Conservation (phyloP, 2,113 vertebrate genomes). For the Cinclus mexicanus region DNA sequence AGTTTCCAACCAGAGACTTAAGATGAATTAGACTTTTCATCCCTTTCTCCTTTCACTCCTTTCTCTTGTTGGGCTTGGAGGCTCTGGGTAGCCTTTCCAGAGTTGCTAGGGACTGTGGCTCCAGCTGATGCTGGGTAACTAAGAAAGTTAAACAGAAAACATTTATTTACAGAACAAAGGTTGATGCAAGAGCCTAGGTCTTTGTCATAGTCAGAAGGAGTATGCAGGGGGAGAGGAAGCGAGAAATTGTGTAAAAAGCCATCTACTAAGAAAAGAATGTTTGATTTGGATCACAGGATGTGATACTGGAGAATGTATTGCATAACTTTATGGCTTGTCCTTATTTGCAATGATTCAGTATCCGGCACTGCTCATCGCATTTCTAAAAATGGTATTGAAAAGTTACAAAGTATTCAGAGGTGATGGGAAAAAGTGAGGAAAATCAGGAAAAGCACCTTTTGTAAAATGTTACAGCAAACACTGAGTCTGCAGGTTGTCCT, state of each 20-base stretch:
- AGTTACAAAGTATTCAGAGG: constrained; percentile 33
- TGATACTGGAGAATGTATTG: constrained; percentile 64
- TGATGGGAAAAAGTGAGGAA: constrained; percentile 34
- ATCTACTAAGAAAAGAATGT: constrained; percentile 70
- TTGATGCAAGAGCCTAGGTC: constrained; percentile 39
- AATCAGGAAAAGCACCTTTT: constrained; percentile 37
- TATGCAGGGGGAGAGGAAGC: constrained; percentile 11
- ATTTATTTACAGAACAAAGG: constrained; percentile 35
- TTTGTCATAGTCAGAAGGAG: constrained; percentile 45
- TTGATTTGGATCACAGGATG: constrained; percentile 71
- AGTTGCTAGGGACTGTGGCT: not conserved
- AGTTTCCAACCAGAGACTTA: not conserved
- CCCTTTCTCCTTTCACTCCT: not conserved
- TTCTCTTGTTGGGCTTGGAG: not conserved
- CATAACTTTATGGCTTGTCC: constrained; percentile 69
- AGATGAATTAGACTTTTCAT: not conserved
- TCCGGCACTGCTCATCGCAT: constrained; percentile 59
- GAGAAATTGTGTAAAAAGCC: constrained; percentile 67
- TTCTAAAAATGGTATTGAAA: constrained; percentile 69
- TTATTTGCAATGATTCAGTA: constrained; percentile 70
- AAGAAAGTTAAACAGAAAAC: constrained; percentile 46
- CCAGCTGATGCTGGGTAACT: constrained; percentile 2
- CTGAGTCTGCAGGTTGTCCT: not conserved
- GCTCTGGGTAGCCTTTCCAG: not conserved
- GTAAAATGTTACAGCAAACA: not conserved